A percentile compares a stretch with the other conserved stretches of the same genome.
Conservation (phyloP, 2,888 invertebrate genomes). For the Gasteruption jaculator region DNA sequence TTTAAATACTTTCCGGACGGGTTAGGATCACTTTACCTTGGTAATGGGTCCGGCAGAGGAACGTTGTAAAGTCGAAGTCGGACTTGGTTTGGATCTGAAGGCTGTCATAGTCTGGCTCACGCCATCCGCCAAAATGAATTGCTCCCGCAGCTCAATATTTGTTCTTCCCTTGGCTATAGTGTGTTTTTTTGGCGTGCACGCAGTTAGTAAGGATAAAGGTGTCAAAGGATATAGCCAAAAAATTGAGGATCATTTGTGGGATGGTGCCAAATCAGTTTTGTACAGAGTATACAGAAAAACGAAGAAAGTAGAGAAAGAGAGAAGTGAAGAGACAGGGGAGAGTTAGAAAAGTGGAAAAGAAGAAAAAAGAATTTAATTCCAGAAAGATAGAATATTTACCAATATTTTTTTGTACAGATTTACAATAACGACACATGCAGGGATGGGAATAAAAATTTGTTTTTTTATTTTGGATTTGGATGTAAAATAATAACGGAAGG, state of each 20-base stretch:
- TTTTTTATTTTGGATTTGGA: no score
- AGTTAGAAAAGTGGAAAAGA: conserved; percentile 18
- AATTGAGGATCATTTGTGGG: conserved; percentile 20
- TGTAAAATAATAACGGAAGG: background rate
- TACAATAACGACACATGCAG: conserved; percentile 32
- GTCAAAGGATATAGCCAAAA: conserved; percentile 32
- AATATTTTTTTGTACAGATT: conserved; percentile 20
- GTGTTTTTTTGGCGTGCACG: conserved; percentile 52
- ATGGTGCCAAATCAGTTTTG: conserved; percentile 30
- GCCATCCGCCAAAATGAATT: conserved; percentile 97
- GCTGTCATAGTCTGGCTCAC: conserved; percentile 98
- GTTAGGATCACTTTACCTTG: conserved; percentile 79
- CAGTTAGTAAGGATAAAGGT: conserved; percentile 40
- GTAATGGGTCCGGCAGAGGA: conserved; percentile 86
- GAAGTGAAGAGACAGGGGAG: conserved; percentile 11
- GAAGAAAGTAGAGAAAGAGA: conserved; percentile 19
- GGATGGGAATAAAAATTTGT: conserved; percentile 11
- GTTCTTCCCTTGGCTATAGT: conserved; percentile 97
- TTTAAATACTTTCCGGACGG: no score
- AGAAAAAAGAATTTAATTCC: conserved; percentile 16
- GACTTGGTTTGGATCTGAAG: conserved; percentile 92
- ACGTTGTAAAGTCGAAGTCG: conserved; percentile 65
- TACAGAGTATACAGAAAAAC: conserved; percentile 21
- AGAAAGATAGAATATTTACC: conserved; percentile 11
- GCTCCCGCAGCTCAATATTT: conserved; percentile 98